A percentile compares a stretch with the other conserved stretches of the same genome.
Conservation (phyloP, 2,113 vertebrate genomes). For the Mellivora capensis region DNA sequence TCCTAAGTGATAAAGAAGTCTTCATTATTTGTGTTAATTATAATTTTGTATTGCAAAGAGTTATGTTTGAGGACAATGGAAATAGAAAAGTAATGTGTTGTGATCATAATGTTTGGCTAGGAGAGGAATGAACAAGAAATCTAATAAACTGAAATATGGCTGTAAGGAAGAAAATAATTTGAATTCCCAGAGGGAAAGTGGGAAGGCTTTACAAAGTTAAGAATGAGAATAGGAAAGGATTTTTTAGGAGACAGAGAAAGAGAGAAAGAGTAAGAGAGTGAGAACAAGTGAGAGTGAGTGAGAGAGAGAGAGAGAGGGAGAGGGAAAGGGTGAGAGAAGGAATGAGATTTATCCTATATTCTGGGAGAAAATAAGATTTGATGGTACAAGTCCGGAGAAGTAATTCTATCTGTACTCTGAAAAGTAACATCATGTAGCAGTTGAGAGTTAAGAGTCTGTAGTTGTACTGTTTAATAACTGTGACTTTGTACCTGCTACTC, state of each 20-base stretch:
- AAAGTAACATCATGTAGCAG: not conserved
- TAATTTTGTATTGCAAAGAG: not conserved
- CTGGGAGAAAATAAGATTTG: not conserved
- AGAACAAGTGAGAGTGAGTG: no score
- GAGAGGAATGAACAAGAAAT: not conserved
- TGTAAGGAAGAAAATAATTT: not conserved
- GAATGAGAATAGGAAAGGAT: not conserved
- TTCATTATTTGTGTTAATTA: not conserved
- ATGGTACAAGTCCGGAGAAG: not conserved
- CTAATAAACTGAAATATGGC: not conserved
- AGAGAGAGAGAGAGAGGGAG: no score
- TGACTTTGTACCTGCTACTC: not conserved
- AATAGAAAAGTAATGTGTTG: not conserved
- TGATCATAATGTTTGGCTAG: not conserved
- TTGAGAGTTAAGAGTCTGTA: not conserved
- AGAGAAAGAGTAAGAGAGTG: not conserved
- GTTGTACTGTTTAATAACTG: not conserved
- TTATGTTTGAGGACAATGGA: not conserved
- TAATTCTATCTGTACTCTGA: not conserved
- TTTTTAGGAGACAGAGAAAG: not conserved
- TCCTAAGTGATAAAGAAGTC: not conserved
- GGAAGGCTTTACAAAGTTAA: not conserved
- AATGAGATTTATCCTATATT: not conserved
- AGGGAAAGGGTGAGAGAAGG: not conserved
- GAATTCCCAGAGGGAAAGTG: not conserved